Percentiles rank a stretch among this genome's conserved stretches.
Evolutionary conservation across 2,888 invertebrate genomes (phyloP).

Genomic region (Andrena bucephala): DNA sequence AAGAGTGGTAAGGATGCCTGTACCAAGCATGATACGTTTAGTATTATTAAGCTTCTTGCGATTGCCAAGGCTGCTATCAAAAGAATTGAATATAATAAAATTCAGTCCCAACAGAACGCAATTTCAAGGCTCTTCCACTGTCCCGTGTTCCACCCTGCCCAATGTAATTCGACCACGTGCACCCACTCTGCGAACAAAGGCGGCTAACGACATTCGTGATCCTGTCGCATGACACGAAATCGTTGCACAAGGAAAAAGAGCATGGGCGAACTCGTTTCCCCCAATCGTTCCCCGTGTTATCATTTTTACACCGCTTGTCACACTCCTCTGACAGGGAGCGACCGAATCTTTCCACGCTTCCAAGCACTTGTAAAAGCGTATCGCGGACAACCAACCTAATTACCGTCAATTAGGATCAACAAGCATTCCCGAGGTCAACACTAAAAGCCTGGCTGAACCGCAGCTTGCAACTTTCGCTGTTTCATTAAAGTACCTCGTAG

Average conservation of each 20-base stretch:
- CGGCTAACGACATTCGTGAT: conserved; percentile 10
- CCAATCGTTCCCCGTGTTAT: conserved; percentile 21
- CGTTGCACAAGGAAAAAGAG: conserved; percentile 37
- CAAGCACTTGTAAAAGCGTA: conserved; percentile 50
- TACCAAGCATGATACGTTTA: too few relatives aligned
- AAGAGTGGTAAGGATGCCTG: background rate
- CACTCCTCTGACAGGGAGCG: background rate
- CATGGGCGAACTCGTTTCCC: conserved; percentile 30
- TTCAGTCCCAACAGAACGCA: background rate
- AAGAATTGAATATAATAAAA: too few relatives aligned
- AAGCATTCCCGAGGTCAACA: background rate
- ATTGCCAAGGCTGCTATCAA: too few relatives aligned
- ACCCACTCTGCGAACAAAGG: conserved; percentile 26
- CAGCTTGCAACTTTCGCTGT: conserved; percentile 48
- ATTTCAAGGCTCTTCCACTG: background rate
- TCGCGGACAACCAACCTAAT: conserved; percentile 30
- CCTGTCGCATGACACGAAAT: conserved; percentile 19
- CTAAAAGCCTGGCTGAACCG: conserved; percentile 6
- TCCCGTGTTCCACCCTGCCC: too few relatives aligned
- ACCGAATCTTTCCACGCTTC: conserved; percentile 35
- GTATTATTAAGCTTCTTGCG: too few relatives aligned
- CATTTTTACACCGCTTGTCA: conserved; percentile 11
- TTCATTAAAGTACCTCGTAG: conserved; percentile 15
- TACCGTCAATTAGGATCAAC: conserved; percentile 22
- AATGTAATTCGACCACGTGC: background rate